Conservation (phyloP, 2,797 vertebrate genomes). For the Brachyalestes nurse region DNA sequence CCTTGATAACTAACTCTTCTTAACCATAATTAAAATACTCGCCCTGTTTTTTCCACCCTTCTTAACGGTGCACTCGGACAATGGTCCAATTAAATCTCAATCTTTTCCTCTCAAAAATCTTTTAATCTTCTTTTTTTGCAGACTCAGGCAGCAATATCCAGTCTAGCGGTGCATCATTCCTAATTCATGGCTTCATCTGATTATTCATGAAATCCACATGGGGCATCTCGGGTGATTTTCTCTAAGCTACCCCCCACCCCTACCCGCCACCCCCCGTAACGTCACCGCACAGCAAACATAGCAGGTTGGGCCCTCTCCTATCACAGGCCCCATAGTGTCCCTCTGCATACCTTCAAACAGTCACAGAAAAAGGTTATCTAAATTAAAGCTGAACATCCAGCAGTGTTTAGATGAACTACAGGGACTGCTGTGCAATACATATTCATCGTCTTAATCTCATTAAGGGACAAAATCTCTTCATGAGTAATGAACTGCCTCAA, state of each 20-base stretch:
- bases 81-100: conserved; percentile 47
- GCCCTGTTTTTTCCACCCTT: conserved; percentile 10
- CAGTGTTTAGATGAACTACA: conserved; percentile 55
- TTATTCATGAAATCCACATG: conserved; percentile 52
- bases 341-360: conserved; percentile 25
- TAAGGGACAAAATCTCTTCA: conserved; percentile 52
- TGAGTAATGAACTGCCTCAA: conserved; percentile 50
- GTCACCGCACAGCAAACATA: conserved; percentile 45
- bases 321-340: not conserved
- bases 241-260: conserved; percentile 20
- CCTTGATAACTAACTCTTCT: not conserved
- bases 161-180: conserved; percentile 24
- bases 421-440: conserved; percentile 47
- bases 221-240: conserved; percentile 47
- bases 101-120: conserved; percentile 28
- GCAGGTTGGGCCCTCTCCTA: conserved; percentile 45
- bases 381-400: conserved; percentile 49
- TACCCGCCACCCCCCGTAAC: conserved; percentile 34
- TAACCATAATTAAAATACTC: conserved; percentile 28
- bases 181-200: conserved; percentile 52
- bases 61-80: conserved; percentile 27
- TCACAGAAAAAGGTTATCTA: conserved; percentile 41
- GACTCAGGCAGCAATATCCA: conserved; percentile 30
- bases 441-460: conserved; percentile 59
- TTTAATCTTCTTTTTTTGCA: conserved; percentile 49